phyloP scores from a whole-genome alignment of 2,888 invertebrate species.

The Heliconius ismenius region DNA sequence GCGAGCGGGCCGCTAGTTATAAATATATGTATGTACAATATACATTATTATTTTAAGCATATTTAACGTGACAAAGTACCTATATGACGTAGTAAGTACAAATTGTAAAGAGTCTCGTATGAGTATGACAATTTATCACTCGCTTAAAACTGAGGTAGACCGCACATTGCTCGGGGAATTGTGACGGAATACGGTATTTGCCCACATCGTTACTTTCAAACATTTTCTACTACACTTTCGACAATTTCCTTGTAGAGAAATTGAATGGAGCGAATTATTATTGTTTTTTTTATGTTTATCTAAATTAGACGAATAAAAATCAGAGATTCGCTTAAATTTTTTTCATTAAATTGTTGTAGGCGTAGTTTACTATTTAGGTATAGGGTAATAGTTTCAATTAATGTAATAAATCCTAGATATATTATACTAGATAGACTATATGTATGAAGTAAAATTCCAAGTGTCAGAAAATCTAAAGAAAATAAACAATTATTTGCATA shows the following conservation, averaged over 20 bases:
- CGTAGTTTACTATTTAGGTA: background rate
- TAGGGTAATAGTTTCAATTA: background rate
- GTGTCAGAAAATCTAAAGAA: background rate
- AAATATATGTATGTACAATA: background rate
- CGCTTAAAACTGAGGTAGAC: constrained; percentile 63
- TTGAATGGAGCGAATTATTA: background rate
- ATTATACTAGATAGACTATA: background rate
- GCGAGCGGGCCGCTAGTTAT: too few species aligned
- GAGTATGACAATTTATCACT: constrained; percentile 55
- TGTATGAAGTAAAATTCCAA: background rate
- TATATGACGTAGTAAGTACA: background rate
- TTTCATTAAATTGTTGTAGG: background rate
- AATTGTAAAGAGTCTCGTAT: constrained; percentile 11
- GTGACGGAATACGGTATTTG: constrained; percentile 59
- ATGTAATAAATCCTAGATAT: too few species aligned
- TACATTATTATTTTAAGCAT: background rate
- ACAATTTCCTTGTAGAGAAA: constrained; percentile 30
- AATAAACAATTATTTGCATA: background rate
- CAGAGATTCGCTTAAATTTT: background rate
- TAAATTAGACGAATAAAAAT: background rate
- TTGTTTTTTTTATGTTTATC: background rate
- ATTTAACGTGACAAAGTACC: background rate
- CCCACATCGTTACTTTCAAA: constrained; percentile 62
- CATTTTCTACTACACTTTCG: constrained; percentile 62
- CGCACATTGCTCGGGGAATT: constrained; percentile 66